A percentile compares a stretch with the other conserved stretches of the same genome.
phyloP scores from a whole-genome alignment of 2,888 invertebrate genomes.

The Lasius fuliginosus region DNA sequence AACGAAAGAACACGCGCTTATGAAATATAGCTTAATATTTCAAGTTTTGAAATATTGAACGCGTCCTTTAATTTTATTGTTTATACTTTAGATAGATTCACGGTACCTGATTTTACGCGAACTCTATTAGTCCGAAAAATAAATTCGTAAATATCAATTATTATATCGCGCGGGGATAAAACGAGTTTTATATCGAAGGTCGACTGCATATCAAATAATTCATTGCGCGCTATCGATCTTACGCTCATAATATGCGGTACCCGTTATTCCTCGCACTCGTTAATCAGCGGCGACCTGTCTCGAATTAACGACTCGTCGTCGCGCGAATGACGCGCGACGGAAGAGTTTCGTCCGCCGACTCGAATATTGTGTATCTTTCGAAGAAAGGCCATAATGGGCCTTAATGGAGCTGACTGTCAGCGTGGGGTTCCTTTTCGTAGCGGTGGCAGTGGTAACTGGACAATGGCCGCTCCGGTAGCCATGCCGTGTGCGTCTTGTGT shows the following conservation, averaged over 20 bases:
- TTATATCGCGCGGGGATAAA: neutral
- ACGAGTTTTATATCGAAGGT: constrained; percentile 16
- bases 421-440: constrained; percentile 64
- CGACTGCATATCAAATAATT: constrained; percentile 38
- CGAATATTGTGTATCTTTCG: constrained; percentile 71
- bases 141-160: neutral
- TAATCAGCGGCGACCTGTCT: constrained; percentile 61
- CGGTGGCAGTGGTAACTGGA: constrained; percentile 68
- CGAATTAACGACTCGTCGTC: constrained; percentile 64
- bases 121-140: neutral
- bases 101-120: neutral
- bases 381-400: constrained; percentile 70
- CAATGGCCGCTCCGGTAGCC: constrained; percentile 81
- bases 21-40: neutral
- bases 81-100: neutral
- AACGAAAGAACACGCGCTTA: neutral
- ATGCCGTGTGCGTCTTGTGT: constrained; percentile 71
- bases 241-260: constrained; percentile 33
- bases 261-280: constrained; percentile 60
- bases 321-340: constrained; percentile 63
- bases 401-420: constrained; percentile 76
- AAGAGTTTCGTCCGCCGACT: constrained; percentile 66
- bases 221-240: constrained; percentile 45
- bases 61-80: neutral
- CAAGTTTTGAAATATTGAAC: neutral